Evolutionary conservation across 2,113 vertebrate species (phyloP), one percentile per base, ranked within the genome.

Genomic region (Gulo gulo): DNA sequence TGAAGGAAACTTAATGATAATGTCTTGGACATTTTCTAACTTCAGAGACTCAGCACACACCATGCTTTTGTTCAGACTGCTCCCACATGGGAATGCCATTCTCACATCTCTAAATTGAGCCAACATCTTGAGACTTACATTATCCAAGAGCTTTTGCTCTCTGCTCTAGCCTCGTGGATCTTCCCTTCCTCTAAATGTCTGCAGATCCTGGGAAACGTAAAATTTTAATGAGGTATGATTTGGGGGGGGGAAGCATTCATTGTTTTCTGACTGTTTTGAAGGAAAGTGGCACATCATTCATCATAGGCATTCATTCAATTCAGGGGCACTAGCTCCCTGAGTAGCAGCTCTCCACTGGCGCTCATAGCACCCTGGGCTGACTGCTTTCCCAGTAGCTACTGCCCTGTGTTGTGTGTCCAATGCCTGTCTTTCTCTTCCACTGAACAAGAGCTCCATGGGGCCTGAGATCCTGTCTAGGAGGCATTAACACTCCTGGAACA

Each of bases 1-100:
- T n/a, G 61, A 79, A 97, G 74, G 79, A 94, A 52, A 96, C 21
- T 45, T 24, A 61, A 50, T 69, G 81, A 80, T 71, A 79, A 87
- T 47, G 42, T 63, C 13, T 73, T 39, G 21, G 78, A 34, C 69
- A 31, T 76, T 97, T 86, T 74, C 20, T 15, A 39, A 79, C 8
- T 13, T 94, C n/a, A 81, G 61, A 42, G 74, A 39, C 4, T 31
- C 31, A 69, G 73, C 26, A 69, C 36, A 88, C 3, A 24, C 29
- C 14, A 20, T 42, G n/a, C 26, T 14, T 83, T 92, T 94, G 50
- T 80, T 61, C 26, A 65, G 39, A 89, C 6, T 50, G 15, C 47
- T 95, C 47, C 36, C 12, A 11, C 18, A 31, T 18, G 74, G 52
- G 14, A 79, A 79, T 65, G 31, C 39, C 34, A 6, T 79, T 76